These are phyloP conservation scores for Apis laboriosa DNA, from an alignment of 1,140 invertebrate species.

Conservation along the genomic window DNA sequence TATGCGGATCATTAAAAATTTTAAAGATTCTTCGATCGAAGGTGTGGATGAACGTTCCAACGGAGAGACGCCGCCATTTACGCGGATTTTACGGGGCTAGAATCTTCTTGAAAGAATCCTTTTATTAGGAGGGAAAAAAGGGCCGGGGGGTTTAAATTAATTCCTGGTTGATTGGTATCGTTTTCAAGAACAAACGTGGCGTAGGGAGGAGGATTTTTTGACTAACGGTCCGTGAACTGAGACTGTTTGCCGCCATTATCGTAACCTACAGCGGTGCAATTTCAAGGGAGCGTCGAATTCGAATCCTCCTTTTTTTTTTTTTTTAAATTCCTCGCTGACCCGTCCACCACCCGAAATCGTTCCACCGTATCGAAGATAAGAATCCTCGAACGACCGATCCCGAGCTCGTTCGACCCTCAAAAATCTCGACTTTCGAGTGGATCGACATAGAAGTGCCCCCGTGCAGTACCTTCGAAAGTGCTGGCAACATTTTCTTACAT, in stretches of 20 bases:
- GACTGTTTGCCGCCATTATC: constrained; percentile 75
- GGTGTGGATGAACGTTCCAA: too few species aligned
- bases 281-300: constrained; percentile 52
- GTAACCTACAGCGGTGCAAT: constrained; percentile 69
- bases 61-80: too few species aligned
- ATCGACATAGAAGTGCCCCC: constrained; percentile 53
- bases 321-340: constrained; percentile 34
- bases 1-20: too few species aligned
- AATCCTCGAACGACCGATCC: constrained; percentile 68
- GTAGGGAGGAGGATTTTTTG: constrained; percentile 71
- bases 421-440: constrained; percentile 66
- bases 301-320: background rate
- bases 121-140: constrained; percentile 5
- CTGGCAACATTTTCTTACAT: constrained; percentile 62
- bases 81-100: too few species aligned
- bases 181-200: constrained; percentile 53
- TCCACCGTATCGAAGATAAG: constrained; percentile 64
- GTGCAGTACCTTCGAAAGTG: constrained; percentile 46
- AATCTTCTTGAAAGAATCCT: too few species aligned
- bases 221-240: constrained; percentile 78
- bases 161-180: constrained; percentile 60
- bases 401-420: constrained; percentile 63
- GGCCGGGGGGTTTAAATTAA: constrained; percentile 71
- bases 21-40: too few species aligned
- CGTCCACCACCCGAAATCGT: constrained; percentile 58